phyloP scores from a whole-genome alignment of 2,888 invertebrate species.

The Cosmia trapezina region DNA sequence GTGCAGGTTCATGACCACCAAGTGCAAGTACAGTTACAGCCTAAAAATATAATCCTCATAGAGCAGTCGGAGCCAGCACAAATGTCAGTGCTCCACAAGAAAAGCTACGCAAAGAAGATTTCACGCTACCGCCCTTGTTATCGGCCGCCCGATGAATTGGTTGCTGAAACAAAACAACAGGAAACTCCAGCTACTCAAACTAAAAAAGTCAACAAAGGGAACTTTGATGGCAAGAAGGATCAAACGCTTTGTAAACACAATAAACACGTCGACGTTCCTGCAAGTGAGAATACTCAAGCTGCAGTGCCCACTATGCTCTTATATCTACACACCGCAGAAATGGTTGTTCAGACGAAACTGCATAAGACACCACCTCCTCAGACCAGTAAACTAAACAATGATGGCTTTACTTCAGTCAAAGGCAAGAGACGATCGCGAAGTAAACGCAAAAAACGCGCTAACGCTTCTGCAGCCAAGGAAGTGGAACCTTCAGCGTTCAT shows the following conservation, averaged over 20 bases:
- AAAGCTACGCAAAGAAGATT: constrained; percentile 33
- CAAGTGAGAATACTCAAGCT: not conserved
- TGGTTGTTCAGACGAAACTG: not conserved
- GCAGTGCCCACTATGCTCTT: not conserved
- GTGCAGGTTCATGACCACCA: not conserved
- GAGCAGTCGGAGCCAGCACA: not conserved
- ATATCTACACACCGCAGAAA: not conserved
- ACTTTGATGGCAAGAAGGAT: not conserved
- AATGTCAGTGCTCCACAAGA: not conserved
- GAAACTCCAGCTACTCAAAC: not conserved
- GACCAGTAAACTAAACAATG: not conserved
- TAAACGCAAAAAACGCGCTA: not conserved
- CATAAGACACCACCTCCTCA: not conserved
- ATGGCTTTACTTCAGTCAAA: not conserved
- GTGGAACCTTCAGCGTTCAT: not conserved
- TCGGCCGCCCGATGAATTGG: not conserved
- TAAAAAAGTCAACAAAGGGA: not conserved
- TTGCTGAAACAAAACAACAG: not conserved
- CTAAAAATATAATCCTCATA: not conserved
- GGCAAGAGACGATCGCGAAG: not conserved
- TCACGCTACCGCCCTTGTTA: constrained; percentile 32
- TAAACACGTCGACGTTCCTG: not conserved
- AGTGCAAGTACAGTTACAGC: no score
- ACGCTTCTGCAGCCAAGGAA: not conserved
- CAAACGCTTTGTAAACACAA: not conserved